Conservation (phyloP, 2,113 vertebrate species). For the Ivindomyrus marchei region DNA sequence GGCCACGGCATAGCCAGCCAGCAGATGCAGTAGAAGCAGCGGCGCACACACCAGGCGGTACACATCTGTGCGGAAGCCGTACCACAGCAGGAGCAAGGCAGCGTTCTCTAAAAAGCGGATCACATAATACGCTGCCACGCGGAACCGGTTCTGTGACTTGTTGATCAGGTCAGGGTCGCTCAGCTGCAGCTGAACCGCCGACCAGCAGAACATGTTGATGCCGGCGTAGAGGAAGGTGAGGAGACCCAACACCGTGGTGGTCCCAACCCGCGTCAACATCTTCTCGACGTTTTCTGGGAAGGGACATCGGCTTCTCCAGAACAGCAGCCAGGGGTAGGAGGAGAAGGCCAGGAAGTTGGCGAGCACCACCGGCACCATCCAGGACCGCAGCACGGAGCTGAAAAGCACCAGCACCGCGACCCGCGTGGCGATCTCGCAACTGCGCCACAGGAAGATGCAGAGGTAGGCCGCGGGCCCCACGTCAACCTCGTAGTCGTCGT, state of each 20-base stretch:
- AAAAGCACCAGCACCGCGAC: conserved; percentile 88
- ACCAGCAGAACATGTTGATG: conserved; percentile 99
- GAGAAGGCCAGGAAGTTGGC: conserved; percentile 81
- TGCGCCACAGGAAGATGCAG: conserved; percentile 90
- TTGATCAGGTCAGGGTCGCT: conserved; percentile 85
- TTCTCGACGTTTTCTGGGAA: conserved; percentile 95
- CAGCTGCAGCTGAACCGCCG: conserved; percentile 84
- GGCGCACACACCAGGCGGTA: conserved; percentile 78
- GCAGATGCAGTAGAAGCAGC: conserved; percentile 74
- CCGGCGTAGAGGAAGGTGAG: conserved; percentile 91
- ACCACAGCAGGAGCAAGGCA: conserved; percentile 83
- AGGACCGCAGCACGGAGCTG: conserved; percentile 83
- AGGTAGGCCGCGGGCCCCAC: conserved; percentile 81
- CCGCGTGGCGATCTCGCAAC: conserved; percentile 88
- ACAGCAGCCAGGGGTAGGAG: conserved; percentile 83
- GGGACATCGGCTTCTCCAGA: conserved; percentile 83
- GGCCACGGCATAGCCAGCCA: conserved; percentile 73
- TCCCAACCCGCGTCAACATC: conserved; percentile 80
- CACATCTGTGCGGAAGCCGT: conserved; percentile 76
- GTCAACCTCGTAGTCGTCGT: conserved; percentile 83
- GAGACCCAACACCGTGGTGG: conserved; percentile 80
- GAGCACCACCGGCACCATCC: conserved; percentile 74
- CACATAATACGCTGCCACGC: conserved; percentile 78
- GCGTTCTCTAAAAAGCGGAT: conserved; percentile 86
- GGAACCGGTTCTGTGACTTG: conserved; percentile 88